Evolutionary conservation across 2,888 invertebrate genomes (phyloP), one percentile per base, ranked within the genome.

Genomic region (Strigamia maritima): DNA sequence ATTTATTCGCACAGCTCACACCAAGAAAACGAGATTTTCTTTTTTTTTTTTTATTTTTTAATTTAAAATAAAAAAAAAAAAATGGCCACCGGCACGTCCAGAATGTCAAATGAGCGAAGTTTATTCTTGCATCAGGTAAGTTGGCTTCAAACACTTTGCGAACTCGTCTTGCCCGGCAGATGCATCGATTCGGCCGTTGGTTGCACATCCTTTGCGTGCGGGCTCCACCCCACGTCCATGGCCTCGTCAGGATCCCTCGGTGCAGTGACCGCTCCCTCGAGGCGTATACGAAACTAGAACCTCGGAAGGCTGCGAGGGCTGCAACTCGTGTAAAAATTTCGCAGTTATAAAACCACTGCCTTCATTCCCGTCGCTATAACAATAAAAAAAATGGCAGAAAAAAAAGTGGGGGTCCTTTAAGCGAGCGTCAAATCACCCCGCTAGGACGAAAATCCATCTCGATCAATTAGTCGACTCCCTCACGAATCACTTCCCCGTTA

Each of bases 201-300:
- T 22, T 60, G 60, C 60, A 60, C 60, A 60, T 60, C 60, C 60
- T 60, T 60, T 60, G 60, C 60, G 60, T 60, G 60, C 60, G 24
- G 54, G 60, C 60, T 6, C 60, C 60, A 60, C 60, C 60, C 24
- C 24, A 2, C 10, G 60, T 24, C 60, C 60, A 19, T 60, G 60
- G 60, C 60, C 60, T 60, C 19, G 60, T 60, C 60, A 60, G 60
- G 24, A 3, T 19, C 22, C 60, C 60, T 19, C n/a, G n/a, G 60
- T 60, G 60, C 60, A 60, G 60, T 60, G 60, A 60, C 60, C 60
- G 60, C 24, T 60, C 60, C 60, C 60, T 60, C 22, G 60, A 60
- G 60, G 60, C 60, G 10, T 10, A n/a, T n/a, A 2, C 22, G n/a
- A 60, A 19, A 60, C 60, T 1, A 19, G 8, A 16, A 6, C 49